Evolutionary conservation across 2,113 vertebrate genomes (phyloP).

Genomic region (Sebastes schlegelii): DNA sequence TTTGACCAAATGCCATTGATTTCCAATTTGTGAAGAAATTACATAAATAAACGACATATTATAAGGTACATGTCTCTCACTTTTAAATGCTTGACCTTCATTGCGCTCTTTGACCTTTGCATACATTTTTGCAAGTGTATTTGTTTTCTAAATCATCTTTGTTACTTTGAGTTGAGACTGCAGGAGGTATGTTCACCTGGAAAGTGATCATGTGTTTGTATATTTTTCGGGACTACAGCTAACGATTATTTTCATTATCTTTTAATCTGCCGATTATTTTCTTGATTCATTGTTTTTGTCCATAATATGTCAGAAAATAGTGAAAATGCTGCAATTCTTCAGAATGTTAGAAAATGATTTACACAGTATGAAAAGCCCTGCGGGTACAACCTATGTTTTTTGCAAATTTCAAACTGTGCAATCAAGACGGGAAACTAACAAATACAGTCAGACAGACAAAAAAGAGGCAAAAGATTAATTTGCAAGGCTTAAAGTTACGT

Average conservation of each 20-base stretch:
- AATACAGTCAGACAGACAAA: too few species aligned
- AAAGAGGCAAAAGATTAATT: too few species aligned
- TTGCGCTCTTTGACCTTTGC: background rate
- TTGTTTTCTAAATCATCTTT: background rate
- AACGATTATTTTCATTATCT: background rate
- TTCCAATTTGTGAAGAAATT: slow-evolving; percentile 70
- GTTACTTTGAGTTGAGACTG: slow-evolving; percentile 2
- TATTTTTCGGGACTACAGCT: background rate
- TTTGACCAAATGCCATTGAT: slow-evolving; percentile 55
- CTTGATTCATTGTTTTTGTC: background rate
- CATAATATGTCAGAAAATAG: background rate
- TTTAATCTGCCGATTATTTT: slow-evolving; percentile 8
- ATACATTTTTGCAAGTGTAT: background rate
- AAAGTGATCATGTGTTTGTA: background rate
- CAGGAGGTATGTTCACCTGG: background rate
- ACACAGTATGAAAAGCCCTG: background rate
- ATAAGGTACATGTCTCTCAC: slow-evolving; percentile 28
- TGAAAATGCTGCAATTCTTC: background rate
- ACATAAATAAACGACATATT: slow-evolving; percentile 77
- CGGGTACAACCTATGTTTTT: background rate
- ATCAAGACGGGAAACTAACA: background rate
- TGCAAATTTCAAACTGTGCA: background rate
- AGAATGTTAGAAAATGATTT: background rate
- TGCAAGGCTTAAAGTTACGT: too few species aligned
- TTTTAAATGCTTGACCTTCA: slow-evolving; percentile 8